Evolutionary conservation across 2,797 vertebrate genomes (phyloP).

Genomic region (Phoxinus dragarum): DNA sequence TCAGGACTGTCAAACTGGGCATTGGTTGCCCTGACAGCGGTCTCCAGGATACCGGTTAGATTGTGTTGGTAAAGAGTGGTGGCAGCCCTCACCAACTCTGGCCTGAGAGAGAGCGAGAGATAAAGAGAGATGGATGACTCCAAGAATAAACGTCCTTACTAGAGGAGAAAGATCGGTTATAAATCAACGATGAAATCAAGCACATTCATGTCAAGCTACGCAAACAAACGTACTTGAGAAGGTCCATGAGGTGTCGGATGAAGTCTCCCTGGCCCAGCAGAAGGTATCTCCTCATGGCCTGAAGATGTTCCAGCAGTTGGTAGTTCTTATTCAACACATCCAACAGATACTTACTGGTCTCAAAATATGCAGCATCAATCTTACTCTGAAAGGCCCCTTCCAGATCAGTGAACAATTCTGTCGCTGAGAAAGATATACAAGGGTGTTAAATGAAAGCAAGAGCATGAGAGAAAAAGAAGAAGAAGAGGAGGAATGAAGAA

Average conservation of each 20-base stretch:
- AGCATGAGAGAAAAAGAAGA: not conserved
- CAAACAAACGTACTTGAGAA: slow-evolving; percentile 87
- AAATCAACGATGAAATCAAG: not conserved
- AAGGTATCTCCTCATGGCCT: slow-evolving; percentile 96
- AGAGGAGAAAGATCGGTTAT: not conserved
- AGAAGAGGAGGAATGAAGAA: not conserved
- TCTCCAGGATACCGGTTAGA: slow-evolving; percentile 96
- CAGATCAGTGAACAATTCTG: slow-evolving; percentile 92
- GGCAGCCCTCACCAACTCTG: slow-evolving; percentile 92
- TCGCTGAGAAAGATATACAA: slow-evolving; percentile 72
- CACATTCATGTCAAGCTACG: not conserved
- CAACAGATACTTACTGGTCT: slow-evolving; percentile 95
- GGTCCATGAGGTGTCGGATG: slow-evolving; percentile 97
- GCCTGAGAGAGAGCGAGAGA: slow-evolving; percentile 73
- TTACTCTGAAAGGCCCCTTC: slow-evolving; percentile 95
- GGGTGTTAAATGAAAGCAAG: not conserved
- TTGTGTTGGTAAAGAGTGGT: slow-evolving; percentile 98
- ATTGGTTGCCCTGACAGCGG: slow-evolving; percentile 94
- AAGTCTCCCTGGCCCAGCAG: slow-evolving; percentile 98
- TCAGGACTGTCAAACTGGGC: slow-evolving; percentile 97
- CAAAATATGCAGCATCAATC: slow-evolving; percentile 95
- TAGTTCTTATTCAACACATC: slow-evolving; percentile 95
- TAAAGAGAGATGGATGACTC: not conserved
- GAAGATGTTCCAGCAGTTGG: slow-evolving; percentile 94
- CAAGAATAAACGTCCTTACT: not conserved